Base-by-base conservation (phyloP, 1,140 invertebrate genomes). In the Psilanteris sp. region DNA sequence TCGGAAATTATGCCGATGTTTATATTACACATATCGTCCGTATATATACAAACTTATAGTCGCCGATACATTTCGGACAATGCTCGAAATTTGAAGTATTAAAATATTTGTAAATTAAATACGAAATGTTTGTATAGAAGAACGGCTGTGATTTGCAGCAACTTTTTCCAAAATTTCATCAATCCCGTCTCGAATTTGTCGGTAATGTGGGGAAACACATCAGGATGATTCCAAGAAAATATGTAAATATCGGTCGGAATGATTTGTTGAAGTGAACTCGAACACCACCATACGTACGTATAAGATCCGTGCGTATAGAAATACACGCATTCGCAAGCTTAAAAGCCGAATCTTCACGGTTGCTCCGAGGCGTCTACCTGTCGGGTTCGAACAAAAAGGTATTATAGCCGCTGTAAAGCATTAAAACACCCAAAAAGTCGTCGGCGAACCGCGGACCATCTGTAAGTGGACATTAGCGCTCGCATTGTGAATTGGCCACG, bases 361-460 rank as follows among this genome's bases (percentile, higher is more conserved):
- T 48, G 29, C 46, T 64, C 15, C 13, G 18, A 50, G 72, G 62
- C 78, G 59, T 81, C 68, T 85, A 85, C 84, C 83, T 85, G 83
- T 72, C 68, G 74, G 54, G 46, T 59, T 66, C 68, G 64, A 57
- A 79, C 70, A 75, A 77, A 81, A 77, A 83, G 79, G 77, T 78
- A 84, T 86, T 85, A 87, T 86, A 77, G 79, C 81, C 66, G 79
- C 76, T 72, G 81, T 85, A 87, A 87, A 85, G 80, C 84, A 85
- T 67, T 84, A 86, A 85, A 86, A 85, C 81, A 82, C 52, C 77
- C 78, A 59, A 78, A 84, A 71, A 81, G 83, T 81, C 71, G 66
- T 57, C 55, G 43, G 72, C 55, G 46, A 70, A 77, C 75, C 57
- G 75, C 44, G 46, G 64, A 48, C 76, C 73, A 74, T 74, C 73